Conservation (phyloP, 2,888 invertebrate genomes). For the Tenthredo amoena region DNA sequence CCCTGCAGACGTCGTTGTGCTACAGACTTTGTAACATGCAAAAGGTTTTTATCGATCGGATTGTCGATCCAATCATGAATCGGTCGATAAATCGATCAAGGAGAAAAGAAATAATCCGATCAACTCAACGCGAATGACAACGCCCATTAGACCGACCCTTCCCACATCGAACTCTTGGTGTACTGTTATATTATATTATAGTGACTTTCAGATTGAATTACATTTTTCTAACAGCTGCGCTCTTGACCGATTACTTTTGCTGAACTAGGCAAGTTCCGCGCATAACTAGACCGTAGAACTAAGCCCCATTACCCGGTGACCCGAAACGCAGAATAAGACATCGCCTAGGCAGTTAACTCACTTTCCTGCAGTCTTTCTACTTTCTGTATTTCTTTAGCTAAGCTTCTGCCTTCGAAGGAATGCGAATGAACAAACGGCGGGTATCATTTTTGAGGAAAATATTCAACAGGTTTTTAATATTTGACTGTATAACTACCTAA, state of each 20-base stretch:
- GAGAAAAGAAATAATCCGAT: conserved; percentile 26
- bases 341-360: conserved; percentile 59
- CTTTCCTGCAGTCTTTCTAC: conserved; percentile 58
- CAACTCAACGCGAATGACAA: conserved; percentile 31
- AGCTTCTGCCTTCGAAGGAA: background rate
- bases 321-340: conserved; percentile 59
- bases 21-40: conserved; percentile 48
- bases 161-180: background rate
- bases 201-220: background rate
- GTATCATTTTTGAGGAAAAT: background rate
- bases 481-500: background rate
- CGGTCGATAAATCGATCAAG: conserved; percentile 45
- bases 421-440: background rate
- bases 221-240: background rate
- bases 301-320: conserved; percentile 67
- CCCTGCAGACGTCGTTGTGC: conserved; percentile 6
- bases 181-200: background rate
- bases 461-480: background rate
- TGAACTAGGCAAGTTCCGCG: conserved; percentile 50
- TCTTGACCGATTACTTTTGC: conserved; percentile 48
- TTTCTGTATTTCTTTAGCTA: background rate
- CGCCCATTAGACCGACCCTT: conserved; percentile 19
- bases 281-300: conserved; percentile 69
- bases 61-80: conserved; percentile 40
- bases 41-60: conserved; percentile 44